These are phyloP conservation scores for Cremastinae sp. DNA, from an alignment of 2,888 invertebrate species.

Conservation along the genomic window DNA sequence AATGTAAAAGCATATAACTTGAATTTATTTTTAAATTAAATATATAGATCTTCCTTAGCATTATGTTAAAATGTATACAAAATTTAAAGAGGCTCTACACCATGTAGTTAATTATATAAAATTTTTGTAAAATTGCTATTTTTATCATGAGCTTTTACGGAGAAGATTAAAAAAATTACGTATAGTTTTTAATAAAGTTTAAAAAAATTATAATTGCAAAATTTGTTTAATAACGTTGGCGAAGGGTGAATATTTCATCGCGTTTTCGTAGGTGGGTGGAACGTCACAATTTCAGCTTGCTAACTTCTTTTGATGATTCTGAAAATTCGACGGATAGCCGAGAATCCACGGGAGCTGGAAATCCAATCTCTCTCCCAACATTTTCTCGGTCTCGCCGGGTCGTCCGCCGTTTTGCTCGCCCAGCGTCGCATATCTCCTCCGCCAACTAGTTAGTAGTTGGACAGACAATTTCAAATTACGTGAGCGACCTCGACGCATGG, in stretches of 20 bases:
- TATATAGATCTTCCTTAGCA: no score
- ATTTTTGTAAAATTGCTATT: no score
- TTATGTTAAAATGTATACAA: no score
- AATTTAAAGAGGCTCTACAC: no score
- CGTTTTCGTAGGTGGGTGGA: slow-evolving; percentile 5
- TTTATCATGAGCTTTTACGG: no score
- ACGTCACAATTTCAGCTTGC: slow-evolving; percentile 43
- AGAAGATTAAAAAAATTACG: no score
- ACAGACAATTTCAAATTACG: slow-evolving; percentile 75
- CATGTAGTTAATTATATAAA: no score
- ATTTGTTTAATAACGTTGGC: neutral
- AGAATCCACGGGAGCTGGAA: slow-evolving; percentile 13
- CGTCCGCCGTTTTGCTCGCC: slow-evolving; percentile 23
- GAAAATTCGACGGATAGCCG: slow-evolving; percentile 63
- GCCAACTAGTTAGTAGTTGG: slow-evolving; percentile 75
- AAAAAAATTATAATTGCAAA: no score
- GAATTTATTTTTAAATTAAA: no score
- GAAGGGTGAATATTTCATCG: slow-evolving; percentile 36
- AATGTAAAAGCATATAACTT: slow-evolving; percentile 37
- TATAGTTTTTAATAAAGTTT: no score
- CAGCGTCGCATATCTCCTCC: slow-evolving; percentile 48
- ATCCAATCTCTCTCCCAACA: slow-evolving; percentile 13
- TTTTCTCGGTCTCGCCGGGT: slow-evolving; percentile 11
- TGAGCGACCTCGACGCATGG: slow-evolving; percentile 59
- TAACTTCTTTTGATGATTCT: slow-evolving; percentile 72